Percentiles rank a stretch among this genome's conserved stretches.
Evolutionary conservation across 2,888 invertebrate species (phyloP).

Genomic region (Spodoptera picta): DNA sequence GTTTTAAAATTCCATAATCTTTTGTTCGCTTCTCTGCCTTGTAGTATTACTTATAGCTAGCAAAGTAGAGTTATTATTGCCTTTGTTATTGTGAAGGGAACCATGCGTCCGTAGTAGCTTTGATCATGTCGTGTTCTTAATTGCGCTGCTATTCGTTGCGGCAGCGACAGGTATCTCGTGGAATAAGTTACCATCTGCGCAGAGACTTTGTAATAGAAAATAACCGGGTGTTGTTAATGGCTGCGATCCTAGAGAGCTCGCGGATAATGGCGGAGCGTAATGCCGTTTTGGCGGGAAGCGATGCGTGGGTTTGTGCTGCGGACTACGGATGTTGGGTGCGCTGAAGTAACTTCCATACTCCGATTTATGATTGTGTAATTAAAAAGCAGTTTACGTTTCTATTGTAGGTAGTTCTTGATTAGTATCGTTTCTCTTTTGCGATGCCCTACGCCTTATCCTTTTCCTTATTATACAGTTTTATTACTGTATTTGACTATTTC

Average conservation of each 20-base stretch:
- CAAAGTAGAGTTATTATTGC: slow-evolving; percentile 40
- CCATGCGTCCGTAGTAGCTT: slow-evolving; percentile 58
- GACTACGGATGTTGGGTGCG: slow-evolving; percentile 54
- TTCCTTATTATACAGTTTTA: slow-evolving; percentile 26
- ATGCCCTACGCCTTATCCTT: slow-evolving; percentile 32
- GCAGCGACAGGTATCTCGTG: slow-evolving; percentile 47
- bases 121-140: slow-evolving; percentile 64
- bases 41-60: slow-evolving; percentile 18
- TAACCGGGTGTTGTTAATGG: slow-evolving; percentile 68
- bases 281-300: slow-evolving; percentile 65
- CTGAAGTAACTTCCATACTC: slow-evolving; percentile 56
- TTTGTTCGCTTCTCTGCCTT: slow-evolving; percentile 9
- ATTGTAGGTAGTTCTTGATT: slow-evolving; percentile 21
- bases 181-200: slow-evolving; percentile 39
- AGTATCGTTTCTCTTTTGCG: slow-evolving; percentile 25
- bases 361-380: slow-evolving; percentile 45
- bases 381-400: slow-evolving; percentile 23
- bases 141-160: slow-evolving; percentile 49
- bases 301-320: slow-evolving; percentile 48
- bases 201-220: slow-evolving; percentile 53
- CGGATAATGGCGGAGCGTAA: slow-evolving; percentile 56
- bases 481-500: background rate
- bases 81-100: slow-evolving; percentile 57
- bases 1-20: slow-evolving; percentile 7
- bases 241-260: slow-evolving; percentile 69